Conservation (phyloP, 2,888 invertebrate genomes). For the Caenorhabditis virilis region DNA sequence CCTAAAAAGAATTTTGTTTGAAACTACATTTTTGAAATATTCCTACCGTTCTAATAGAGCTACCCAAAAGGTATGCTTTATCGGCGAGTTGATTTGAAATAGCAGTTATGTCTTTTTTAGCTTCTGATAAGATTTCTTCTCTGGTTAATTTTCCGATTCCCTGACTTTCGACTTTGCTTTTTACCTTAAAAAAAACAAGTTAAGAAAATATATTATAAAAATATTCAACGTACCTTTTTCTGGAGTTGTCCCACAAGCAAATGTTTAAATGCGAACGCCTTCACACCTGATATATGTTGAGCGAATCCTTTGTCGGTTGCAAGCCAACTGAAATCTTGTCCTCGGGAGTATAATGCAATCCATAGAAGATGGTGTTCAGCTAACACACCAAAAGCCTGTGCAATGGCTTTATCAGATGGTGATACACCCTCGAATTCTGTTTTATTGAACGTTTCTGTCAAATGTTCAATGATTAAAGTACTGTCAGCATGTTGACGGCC, state of each 20-base stretch:
- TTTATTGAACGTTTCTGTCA: slow-evolving; percentile 1
- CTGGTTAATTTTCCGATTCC: slow-evolving; percentile 70
- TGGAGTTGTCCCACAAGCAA: slow-evolving; percentile 16
- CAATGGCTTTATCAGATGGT: slow-evolving; percentile 42
- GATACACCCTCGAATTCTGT: slow-evolving; percentile 33
- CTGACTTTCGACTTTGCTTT: slow-evolving; percentile 44
- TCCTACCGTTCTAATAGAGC: slow-evolving; percentile 44
- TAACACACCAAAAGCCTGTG: slow-evolving; percentile 51
- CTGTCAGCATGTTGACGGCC: slow-evolving; percentile 93
- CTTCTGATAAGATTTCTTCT: slow-evolving; percentile 68
- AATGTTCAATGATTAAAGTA: slow-evolving; percentile 78
- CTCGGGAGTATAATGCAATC: slow-evolving; percentile 50
- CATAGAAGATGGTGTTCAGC: slow-evolving; percentile 57
- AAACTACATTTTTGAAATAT: neutral
- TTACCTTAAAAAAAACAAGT: no score
- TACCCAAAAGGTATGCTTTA: slow-evolving; percentile 52
- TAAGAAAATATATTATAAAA: no score
- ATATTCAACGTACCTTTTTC: slow-evolving; percentile 14
- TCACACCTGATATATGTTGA: slow-evolving; percentile 45
- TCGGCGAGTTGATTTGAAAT: slow-evolving; percentile 69
- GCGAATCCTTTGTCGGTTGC: slow-evolving; percentile 49
- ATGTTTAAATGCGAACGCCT: slow-evolving; percentile 52
- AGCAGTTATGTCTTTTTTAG: slow-evolving; percentile 68
- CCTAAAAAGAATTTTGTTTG: slow-evolving; percentile 24
- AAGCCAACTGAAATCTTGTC: slow-evolving; percentile 46